Evolutionary conservation across 2,888 invertebrate genomes (phyloP), one percentile per base, ranked within the genome.

Genomic region (Harpalus rubripes): DNA sequence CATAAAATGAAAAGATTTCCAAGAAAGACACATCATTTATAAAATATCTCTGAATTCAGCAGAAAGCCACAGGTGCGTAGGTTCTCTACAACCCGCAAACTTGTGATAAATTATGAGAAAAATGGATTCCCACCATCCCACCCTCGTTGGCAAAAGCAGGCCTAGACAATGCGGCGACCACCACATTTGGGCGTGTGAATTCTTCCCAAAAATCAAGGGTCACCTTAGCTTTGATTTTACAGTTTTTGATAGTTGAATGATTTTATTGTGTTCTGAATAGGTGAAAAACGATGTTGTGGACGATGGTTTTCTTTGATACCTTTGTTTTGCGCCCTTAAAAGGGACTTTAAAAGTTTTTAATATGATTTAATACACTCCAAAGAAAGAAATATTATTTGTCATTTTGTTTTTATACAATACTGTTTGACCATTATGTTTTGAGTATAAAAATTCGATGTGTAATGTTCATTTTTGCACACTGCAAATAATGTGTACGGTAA

Each of bases 21-120:
- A 41, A 44, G 84, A 84, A 84, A 63, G 63, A 18, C 12, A 39
- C 78, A 84, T 84, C 84, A 84, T 84, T 84, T 84, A 84, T 84
- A 84, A 78, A 78, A 84, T 78, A 84, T 78, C 65, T 78, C 78
- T 22, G 74, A 65, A 78, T 76, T 84, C 65, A 78, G 78, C 32
- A 41, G 65, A 78, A 84, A 78, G 84, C 84, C 78, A 84, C 84
- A 84, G 78, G 78, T 84, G 84, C 61, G 56, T 7, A 16, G 15
- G n/a, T 74, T 81, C 63, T 63, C 44, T 32, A 52, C 72, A 78
- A 78, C 32, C 56, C 56, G 58, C 78, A 76, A 52, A 76, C 52
- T 76, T 44, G 68, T 83, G 83, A 83, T 83, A 83, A 83, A 83
- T 83, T 72, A 83, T 61, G 83, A 59, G 83, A 83, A 76, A 82